Evolutionary conservation across 2,888 invertebrate genomes (phyloP).

Genomic region (Athrips mouffetella): DNA sequence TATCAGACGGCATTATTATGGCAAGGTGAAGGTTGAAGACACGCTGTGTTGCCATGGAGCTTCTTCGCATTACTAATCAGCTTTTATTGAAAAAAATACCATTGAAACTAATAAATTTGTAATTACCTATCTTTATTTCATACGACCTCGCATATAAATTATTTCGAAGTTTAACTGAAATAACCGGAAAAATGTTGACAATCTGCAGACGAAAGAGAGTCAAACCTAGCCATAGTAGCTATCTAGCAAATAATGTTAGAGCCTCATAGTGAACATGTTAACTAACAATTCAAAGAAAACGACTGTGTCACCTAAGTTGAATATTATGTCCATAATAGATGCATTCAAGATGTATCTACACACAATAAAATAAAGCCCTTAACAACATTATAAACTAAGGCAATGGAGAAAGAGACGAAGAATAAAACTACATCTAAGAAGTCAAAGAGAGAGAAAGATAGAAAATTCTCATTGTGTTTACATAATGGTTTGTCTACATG

Average conservation of each 20-base stretch:
- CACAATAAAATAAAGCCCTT: slow-evolving; percentile 28
- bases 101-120: not conserved
- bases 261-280: not conserved
- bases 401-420: slow-evolving; percentile 48
- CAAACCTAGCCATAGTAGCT: too few relatives aligned
- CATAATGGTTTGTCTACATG: slow-evolving; percentile 71
- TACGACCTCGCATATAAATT: too few relatives aligned
- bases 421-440: slow-evolving; percentile 40
- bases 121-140: not conserved
- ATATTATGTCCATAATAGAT: slow-evolving; percentile 6
- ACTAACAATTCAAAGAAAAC: slow-evolving; percentile 7
- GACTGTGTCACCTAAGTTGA: slow-evolving; percentile 3
- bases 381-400: slow-evolving; percentile 49
- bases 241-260: too few relatives aligned
- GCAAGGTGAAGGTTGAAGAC: slow-evolving; percentile 56
- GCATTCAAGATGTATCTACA: slow-evolving; percentile 13
- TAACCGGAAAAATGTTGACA: not conserved
- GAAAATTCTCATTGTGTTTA: slow-evolving; percentile 59
- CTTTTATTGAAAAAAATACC: slow-evolving; percentile 34
- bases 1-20: slow-evolving; percentile 46
- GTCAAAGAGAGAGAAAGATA: slow-evolving; percentile 39
- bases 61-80: slow-evolving; percentile 46
- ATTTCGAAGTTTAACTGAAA: not conserved
- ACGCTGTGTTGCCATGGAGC: slow-evolving; percentile 47
- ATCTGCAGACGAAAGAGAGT: not conserved